Evolutionary conservation across 2,797 vertebrate genomes (phyloP).

Genomic region (Acestrorhynchus altus): DNA sequence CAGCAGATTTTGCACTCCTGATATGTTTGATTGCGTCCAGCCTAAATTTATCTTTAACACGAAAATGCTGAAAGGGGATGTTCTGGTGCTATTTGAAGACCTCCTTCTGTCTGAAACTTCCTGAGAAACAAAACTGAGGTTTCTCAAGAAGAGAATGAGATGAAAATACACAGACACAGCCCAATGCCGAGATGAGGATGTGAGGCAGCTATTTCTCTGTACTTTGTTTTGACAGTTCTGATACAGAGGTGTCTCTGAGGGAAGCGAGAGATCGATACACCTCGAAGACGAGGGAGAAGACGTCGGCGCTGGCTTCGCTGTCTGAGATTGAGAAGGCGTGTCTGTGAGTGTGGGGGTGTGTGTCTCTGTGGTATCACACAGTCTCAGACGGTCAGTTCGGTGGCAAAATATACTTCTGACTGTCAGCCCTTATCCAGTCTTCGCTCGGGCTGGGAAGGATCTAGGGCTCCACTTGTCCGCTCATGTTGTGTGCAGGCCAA

Average conservation of each 20-base stretch:
- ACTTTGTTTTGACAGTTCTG: conserved; percentile 17
- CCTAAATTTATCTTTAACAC: no score
- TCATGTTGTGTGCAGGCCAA: conserved; percentile 24
- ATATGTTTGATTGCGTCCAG: no score
- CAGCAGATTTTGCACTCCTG: no score
- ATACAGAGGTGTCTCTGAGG: not conserved
- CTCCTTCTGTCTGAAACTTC: not conserved
- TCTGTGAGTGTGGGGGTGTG: conserved; percentile 41
- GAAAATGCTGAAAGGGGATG: no score
- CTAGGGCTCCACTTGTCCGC: conserved; percentile 7
- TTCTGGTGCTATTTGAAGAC: not conserved
- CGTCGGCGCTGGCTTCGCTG: conserved; percentile 52
- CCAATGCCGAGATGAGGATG: not conserved
- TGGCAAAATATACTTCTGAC: conserved; percentile 32
- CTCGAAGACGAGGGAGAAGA: conserved; percentile 15
- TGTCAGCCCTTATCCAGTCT: conserved; percentile 22
- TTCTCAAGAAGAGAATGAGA: not conserved
- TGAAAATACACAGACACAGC: not conserved
- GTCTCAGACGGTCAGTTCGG: conserved; percentile 39
- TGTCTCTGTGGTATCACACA: conserved; percentile 29
- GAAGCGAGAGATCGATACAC: conserved; percentile 17
- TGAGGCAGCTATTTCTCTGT: not conserved
- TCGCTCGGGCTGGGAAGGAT: conserved; percentile 1
- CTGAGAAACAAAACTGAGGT: not conserved
- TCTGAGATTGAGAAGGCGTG: conserved; percentile 36